Base-by-base conservation (phyloP, 2,113 vertebrate species). In the Rhea americana region DNA sequence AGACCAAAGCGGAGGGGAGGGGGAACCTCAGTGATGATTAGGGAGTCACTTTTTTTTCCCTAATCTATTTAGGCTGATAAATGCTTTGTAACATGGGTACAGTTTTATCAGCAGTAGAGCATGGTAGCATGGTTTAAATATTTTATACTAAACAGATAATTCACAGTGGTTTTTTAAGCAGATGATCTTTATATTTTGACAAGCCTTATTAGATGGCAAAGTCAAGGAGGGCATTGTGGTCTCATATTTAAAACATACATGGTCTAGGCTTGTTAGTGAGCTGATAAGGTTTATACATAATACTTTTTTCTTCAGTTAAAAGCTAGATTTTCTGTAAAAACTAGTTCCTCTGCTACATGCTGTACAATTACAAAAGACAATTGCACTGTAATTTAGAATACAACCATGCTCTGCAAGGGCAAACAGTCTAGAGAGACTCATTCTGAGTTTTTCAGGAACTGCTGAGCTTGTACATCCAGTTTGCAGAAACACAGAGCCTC, bases 291-390 rank as follows among this genome's bases (percentile, higher is more conserved):
- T 87, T 30, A 45, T 5, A 37, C 6, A 56, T 8, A 79, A 5
- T 6, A 51, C 18, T 82, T 65, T 16, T 28, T 3, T 93, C 93
- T 93, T 45, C 89, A 65, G 45, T 1, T 3, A 5, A 37, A 85
- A 96, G 76, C 17, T 17, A 20, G 48, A 43, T 82, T 55, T 72
- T 72, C 53, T 70, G 1, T 26, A 67, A 50, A 73, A 89, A 89
- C 13, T 45, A 90, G 78, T 87, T 62, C 62, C 70, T 61, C 2
- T 21, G 18, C 67, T 80, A 71, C 71, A 73, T 76, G 66, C 82
- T 79, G 32, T 75, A 78, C 66, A 79, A 71, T 85, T 92, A 82
- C 66, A 66, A 81, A 58, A 94, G 84, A 87, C 66, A 92, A 77
- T 0, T 55, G 84, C 41, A n/a, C 28, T 84, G 84, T 45, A 41